Base-by-base conservation (phyloP, 2,888 invertebrate genomes). In the Megaustenia siamemsis region DNA sequence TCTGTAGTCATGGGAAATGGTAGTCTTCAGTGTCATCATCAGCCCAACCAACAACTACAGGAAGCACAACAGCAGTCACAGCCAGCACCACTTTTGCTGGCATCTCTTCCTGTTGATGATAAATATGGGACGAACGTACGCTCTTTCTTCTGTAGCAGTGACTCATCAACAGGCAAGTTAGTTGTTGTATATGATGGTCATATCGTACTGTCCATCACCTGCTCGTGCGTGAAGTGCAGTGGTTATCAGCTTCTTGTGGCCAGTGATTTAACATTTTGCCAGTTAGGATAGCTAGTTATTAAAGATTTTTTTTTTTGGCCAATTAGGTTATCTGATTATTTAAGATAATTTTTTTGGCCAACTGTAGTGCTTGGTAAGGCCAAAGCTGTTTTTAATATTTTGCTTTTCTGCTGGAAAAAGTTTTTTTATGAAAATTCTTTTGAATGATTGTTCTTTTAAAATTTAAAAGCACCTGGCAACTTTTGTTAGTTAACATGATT, bases 131-230 rank as follows among this genome's bases (percentile, higher is more conserved):
- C 90, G 43, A 92, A 91, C 75, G 91, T 92, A 10, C 88, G 90
- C 45, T 91, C 89, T 75, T 92, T 92, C 89, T 92, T 92, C 89
- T 91, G 92, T 71, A 92, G 91, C 88, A 91, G 91, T 78, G 92
- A 91, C 81, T 92, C 92, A 0, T 92, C 92, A 71, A 89, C 89
- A 85, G 90, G 91, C 91, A 86, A 87, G 73, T 32, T 82, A 38
- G 71, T 76, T 73, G 53, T 82, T 73, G 73, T 82, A 21, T 63
- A 32, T 32, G 63, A 10, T 32, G 63, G 45, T 45, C 63, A 12
- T 63, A 63, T 28, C 28, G 28, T 32, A 63, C 3, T 63, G 63
- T 63, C 28, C n/a, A n/a, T 60, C 24, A n/a, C 60, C 24, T n/a
- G 24, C 56, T 60, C 24, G 3, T 60, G 24, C 28, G 24, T 60